Base-by-base conservation (phyloP, 2,888 invertebrate species). In the Parasteatoda lunata region DNA sequence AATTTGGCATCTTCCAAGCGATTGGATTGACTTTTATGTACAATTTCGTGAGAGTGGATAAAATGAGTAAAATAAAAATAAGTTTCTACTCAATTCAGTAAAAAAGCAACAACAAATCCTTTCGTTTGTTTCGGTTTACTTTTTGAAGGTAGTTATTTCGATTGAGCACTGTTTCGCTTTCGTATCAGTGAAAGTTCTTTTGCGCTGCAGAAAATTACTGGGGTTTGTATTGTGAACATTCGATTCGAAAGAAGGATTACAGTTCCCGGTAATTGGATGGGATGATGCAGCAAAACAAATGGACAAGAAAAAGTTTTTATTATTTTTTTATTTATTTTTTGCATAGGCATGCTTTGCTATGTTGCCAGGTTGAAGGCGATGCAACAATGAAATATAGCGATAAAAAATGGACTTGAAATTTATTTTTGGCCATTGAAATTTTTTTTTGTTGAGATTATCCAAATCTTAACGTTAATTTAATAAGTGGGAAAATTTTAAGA, bases 1-100 rank as follows among this genome's bases (percentile, higher is more conserved):
- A 59, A 59, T 59, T 59, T 59, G 59, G 9, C n/a, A n/a, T 59
- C 59, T 59, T 59, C 59, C 59, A n/a, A 59, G n/a, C 59, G 59
- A 59, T 59, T 59, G 59, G 59, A 59, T n/a, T 59, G 9, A 30
- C n/a, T 54, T 59, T 59, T 59, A 59, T 59, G 59, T 59, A 59
- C 59, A 59, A 59, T 59, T 59, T 59, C 11, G 59, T 4, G n/a
- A 59, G 59, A 59, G 59, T 59, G 9, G 59, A n/a, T 9, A n/a
- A 30, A 30, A 30, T 30, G 30, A 30, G 30, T 30, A 30, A 30
- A 30, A 30, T 30, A 30, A 30, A 30, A 30, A 30, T 30, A 30
- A 59, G 9, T 59, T 59, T 59, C 59, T 59, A 59, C 59, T 59
- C 59, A n/a, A 59, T 59, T 59, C 59, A n/a, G 59, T 59, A 11